phyloP scores from a whole-genome alignment of 2,888 invertebrate genomes.

The Halocaridina rubra region DNA sequence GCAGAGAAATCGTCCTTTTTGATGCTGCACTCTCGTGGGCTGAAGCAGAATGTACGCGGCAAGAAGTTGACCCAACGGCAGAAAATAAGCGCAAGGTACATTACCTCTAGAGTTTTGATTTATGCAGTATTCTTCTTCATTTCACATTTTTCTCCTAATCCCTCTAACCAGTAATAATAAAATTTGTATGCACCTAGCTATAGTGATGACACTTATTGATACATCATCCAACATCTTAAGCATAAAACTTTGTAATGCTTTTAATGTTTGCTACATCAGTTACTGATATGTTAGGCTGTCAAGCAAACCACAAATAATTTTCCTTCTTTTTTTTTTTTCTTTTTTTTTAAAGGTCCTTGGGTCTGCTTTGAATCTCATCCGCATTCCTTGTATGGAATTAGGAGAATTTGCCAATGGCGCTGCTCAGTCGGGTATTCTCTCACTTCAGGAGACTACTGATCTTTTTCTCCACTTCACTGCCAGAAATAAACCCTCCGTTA shows the following conservation, averaged over 20 bases:
- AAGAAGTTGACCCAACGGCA: slow-evolving; percentile 84
- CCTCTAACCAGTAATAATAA: background rate
- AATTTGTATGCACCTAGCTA: background rate
- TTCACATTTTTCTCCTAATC: background rate
- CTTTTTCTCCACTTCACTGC: slow-evolving; percentile 96
- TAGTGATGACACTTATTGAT: no score
- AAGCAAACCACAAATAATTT: background rate
- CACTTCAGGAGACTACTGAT: slow-evolving; percentile 92
- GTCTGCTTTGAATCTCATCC: slow-evolving; percentile 84
- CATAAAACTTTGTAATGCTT: background rate
- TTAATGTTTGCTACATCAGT: no score
- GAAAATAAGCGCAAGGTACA: slow-evolving; percentile 73
- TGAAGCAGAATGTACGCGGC: slow-evolving; percentile 85
- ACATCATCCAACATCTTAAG: no score
- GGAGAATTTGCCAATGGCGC: slow-evolving; percentile 96
- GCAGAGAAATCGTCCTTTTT: slow-evolving; percentile 85
- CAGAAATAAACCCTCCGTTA: slow-evolving; percentile 81
- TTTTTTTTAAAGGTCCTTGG: slow-evolving; percentile 67
- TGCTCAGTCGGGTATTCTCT: slow-evolving; percentile 91
- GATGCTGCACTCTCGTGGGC: slow-evolving; percentile 95
- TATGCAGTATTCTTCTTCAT: background rate
- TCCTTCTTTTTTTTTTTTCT: no score
- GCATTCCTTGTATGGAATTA: slow-evolving; percentile 93
- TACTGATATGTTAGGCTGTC: no score
- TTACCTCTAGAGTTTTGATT: background rate